A percentile compares a stretch with the other conserved stretches of the same genome.
Evolutionary conservation across 35 echinoderm and acorn worm genomes (phyloP).

Genomic region (Apostichopus parvimensis): DNA sequence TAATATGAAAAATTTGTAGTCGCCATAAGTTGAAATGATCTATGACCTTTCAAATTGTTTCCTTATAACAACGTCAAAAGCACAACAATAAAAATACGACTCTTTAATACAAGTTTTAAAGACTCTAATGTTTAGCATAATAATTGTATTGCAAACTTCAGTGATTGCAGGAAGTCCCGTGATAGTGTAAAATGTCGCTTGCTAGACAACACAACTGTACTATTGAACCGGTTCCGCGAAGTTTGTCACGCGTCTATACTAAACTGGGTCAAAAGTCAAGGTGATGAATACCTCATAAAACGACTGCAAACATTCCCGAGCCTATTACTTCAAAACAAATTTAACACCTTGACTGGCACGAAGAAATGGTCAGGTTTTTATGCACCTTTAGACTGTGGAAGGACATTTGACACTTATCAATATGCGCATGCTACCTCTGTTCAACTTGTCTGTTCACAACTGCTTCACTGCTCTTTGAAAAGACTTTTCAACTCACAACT

Average conservation of each 20-base stretch:
- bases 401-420: conserved; percentile 23
- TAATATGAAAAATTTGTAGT: too few relatives aligned
- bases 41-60: too few relatives aligned
- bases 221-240: too few relatives aligned
- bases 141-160: too few relatives aligned
- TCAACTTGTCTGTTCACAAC: conserved; percentile 6
- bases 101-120: too few relatives aligned
- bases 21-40: too few relatives aligned
- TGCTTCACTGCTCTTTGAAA: conserved; percentile 2
- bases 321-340: conserved; percentile 10
- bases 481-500: not conserved
- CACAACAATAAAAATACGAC: too few relatives aligned
- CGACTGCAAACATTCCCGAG: not conserved
- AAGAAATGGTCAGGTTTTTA: not conserved
- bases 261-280: conserved; percentile 10
- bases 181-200: too few relatives aligned
- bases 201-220: too few relatives aligned
- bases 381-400: not conserved
- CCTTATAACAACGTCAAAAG: too few relatives aligned
- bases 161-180: too few relatives aligned
- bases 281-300: not conserved
- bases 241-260: not conserved
- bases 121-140: too few relatives aligned
- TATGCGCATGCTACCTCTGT: not conserved
- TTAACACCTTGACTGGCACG: not conserved